Evolutionary conservation across 2,888 invertebrate species (phyloP), one percentile per base, ranked within the genome.

Genomic region (Chromoteleia sp.): DNA sequence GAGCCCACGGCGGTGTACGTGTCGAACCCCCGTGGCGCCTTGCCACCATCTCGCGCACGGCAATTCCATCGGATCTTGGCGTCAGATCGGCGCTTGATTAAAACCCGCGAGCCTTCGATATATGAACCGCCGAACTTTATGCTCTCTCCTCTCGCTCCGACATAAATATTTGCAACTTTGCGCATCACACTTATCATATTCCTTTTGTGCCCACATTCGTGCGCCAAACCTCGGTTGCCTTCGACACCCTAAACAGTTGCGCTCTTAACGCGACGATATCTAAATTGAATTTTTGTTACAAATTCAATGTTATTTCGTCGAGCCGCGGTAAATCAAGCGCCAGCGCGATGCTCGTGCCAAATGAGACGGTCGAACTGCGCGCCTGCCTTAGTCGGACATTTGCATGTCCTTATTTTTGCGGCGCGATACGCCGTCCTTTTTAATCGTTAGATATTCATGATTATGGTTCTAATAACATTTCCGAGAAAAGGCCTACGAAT

Each of bases 71-170:
- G 87, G 86, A 88, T 85, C 85, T 85, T 84, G 86, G 84, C 86
- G 85, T 89, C 89, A 88, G 91, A 90, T 91, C 89, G 88, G 85
- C 84, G 85, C 87, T 91, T 90, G 91, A 91, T 91, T 91, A 91
- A 91, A 91, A 91, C 90, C 89, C 90, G 89, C 89, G 87, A 88
- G 86, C 84, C 86, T 86, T 86, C 89, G 87, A 89, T 89, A 89
- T 88, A 89, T 87, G 87, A 89, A 90, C 88, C 88, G 86, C 88
- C 89, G 83, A 90, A 90, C 89, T 90, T 88, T 87, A 86, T 87
- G 84, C 87, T 67, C 84, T 73, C 73, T 77, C 77, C 59, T 75
- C 75, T 58, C 59, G 41, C 39, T 63, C 61, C 58, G 39, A 19
- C 76, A 79, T 83, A 81, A 79, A 79, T 81, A 65, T 75, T 54